phyloP scores from a whole-genome alignment of 1,140 invertebrate genomes.

The Lordiphosa stackelbergi region DNA sequence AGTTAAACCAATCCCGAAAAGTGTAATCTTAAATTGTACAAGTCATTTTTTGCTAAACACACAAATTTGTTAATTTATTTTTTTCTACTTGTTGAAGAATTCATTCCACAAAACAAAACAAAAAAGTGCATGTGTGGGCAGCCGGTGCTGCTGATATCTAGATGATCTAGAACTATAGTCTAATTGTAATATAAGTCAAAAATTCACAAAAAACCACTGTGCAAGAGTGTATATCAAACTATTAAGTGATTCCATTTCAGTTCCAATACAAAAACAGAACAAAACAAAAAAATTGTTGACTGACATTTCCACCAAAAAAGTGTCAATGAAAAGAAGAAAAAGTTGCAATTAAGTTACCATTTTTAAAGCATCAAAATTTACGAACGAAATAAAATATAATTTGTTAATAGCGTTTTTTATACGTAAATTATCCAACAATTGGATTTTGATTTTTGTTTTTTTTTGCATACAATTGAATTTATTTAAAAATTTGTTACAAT shows the following conservation, averaged over 20 bases:
- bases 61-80: slow-evolving; percentile 66
- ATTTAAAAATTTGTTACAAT: too few relatives aligned
- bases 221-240: slow-evolving; percentile 30
- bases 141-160: slow-evolving; percentile 22
- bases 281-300: slow-evolving; percentile 39
- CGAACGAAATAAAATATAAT: slow-evolving; percentile 69
- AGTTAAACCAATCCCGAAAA: slow-evolving; percentile 40
- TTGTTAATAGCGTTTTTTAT: slow-evolving; percentile 68
- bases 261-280: slow-evolving; percentile 47
- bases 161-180: slow-evolving; percentile 42
- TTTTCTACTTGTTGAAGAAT: slow-evolving; percentile 51
- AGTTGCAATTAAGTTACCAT: slow-evolving; percentile 27
- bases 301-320: slow-evolving; percentile 40
- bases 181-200: slow-evolving; percentile 61
- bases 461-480: too few relatives aligned
- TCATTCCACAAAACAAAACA: slow-evolving; percentile 56
- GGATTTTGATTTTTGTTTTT: not conserved
- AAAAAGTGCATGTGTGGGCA: slow-evolving; percentile 33
- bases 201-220: slow-evolving; percentile 18
- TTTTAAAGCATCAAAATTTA: slow-evolving; percentile 52
- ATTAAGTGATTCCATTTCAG: slow-evolving; percentile 26
- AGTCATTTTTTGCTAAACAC: slow-evolving; percentile 17
- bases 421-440: slow-evolving; percentile 26
- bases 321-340: slow-evolving; percentile 26
- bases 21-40: slow-evolving; percentile 31